phyloP scores from a whole-genome alignment of 2,113 vertebrate species.

The Stigmatopora argus region DNA sequence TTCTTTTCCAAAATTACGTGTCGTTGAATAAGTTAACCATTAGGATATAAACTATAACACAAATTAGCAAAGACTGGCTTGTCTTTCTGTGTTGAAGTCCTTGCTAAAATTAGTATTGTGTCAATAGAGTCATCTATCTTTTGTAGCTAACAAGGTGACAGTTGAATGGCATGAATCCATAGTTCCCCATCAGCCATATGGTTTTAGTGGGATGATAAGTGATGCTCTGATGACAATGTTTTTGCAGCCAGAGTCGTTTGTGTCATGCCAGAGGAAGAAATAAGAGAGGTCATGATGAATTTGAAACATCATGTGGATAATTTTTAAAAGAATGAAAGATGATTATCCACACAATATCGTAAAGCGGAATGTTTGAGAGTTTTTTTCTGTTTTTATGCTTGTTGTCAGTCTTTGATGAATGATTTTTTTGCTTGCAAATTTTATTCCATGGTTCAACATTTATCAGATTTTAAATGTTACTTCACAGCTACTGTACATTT shows the following conservation, averaged over 20 bases:
- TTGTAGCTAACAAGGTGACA: constrained; percentile 39
- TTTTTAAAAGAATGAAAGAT: background rate
- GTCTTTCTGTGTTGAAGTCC: constrained; percentile 10
- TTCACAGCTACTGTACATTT: no score
- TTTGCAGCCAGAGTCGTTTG: constrained; percentile 9
- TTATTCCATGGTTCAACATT: no score
- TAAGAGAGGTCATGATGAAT: background rate
- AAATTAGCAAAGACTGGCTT: constrained; percentile 14
- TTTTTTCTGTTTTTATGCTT: background rate
- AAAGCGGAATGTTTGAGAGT: background rate
- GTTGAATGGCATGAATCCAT: constrained; percentile 25
- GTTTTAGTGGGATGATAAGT: constrained; percentile 27
- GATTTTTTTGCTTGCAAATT: background rate
- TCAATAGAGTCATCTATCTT: constrained; percentile 43
- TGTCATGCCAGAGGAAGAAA: background rate
- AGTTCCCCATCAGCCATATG: constrained; percentile 12
- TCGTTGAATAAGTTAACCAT: constrained; percentile 7
- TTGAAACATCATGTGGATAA: background rate
- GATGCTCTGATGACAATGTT: constrained; percentile 9
- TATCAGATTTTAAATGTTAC: no score
- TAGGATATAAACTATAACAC: constrained; percentile 22
- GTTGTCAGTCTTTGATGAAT: background rate
- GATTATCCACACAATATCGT: background rate
- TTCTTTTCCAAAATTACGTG: no score
- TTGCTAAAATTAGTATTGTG: constrained; percentile 10